Evolutionary conservation across 2,888 invertebrate species (phyloP), one percentile per base, ranked within the genome.

Genomic region (Dynastes maya): DNA sequence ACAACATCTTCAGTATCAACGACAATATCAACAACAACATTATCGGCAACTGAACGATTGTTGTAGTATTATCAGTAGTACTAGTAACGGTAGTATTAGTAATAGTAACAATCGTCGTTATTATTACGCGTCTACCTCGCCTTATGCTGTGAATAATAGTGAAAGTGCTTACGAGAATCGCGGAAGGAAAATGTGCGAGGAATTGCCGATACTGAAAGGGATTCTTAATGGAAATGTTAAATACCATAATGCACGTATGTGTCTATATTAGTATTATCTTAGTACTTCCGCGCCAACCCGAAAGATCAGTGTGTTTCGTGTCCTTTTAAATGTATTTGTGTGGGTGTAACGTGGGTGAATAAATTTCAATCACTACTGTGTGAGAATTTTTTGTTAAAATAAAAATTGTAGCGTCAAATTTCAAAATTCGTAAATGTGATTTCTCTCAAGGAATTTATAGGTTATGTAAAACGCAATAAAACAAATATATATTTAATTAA

Each of bases 161-260:
- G 72, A 74, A 74, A 74, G 72, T 74, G 72, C 11, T 74, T 65
- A 45, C 76, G 53, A 76, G 16, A 80, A 74, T 58, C 72, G 72
- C 72, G 72, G 72, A 61, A 74, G 85, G 84, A 92, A 91, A 91
- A 96, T 96, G 96, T 94, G 93, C 89, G 96, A 96, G 92, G 96
- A 96, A 91, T 91, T 96, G 90, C 96, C 96, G 86, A 96, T 96
- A 88, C 92, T 96, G 83, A 96, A 96, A 90, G 95, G 96, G 88
- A 96, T 96, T 90, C 92, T 96, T 85, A 96, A 96, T 89, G 96
- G 96, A 88, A 95, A 95, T 88, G 95, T 96, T 89, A 94, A 95
- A 90, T 96, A 96, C 90, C 96, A 96, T 90, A 96, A 96, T 93
- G 96, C 96, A 92, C 96, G 96, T 96, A 96, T 90, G 96, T 96